A percentile compares a stretch with the other conserved stretches of the same genome.
phyloP scores from a whole-genome alignment of 2,797 vertebrate genomes.

The Schizopygopsis pylzovi region DNA sequence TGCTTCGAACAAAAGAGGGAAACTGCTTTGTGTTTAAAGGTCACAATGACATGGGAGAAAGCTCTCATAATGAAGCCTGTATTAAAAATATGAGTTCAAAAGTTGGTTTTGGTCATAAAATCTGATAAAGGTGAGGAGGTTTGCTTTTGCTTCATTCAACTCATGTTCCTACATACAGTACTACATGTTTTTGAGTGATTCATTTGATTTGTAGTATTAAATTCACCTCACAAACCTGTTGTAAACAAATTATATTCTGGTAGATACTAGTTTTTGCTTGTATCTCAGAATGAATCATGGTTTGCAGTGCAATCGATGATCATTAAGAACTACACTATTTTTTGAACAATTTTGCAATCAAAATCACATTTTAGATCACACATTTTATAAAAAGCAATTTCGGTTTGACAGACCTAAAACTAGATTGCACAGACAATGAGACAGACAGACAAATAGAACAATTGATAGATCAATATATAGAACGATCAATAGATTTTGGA shows the following conservation, averaged over 20 bases:
- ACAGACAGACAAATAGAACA: not conserved
- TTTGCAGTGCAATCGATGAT: not conserved
- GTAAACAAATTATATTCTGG: not conserved
- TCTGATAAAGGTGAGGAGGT: slow-evolving; percentile 1
- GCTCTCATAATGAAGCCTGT: not conserved
- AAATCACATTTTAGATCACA: not conserved
- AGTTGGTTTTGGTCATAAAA: not conserved
- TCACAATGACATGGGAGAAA: slow-evolving; percentile 4
- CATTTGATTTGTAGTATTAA: not conserved
- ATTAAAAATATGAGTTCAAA: slow-evolving; percentile 1
- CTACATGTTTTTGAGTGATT: not conserved
- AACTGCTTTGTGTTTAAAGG: slow-evolving; percentile 43
- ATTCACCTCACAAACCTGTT: not conserved
- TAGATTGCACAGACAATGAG: not conserved
- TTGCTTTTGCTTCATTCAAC: not conserved
- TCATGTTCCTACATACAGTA: not conserved
- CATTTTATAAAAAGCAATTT: not conserved
- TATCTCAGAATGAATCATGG: not conserved
- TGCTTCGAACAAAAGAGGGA: slow-evolving; percentile 23
- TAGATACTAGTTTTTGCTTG: not conserved
- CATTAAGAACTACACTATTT: not conserved
- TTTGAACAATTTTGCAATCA: not conserved
- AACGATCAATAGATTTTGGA: not conserved
- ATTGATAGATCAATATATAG: not conserved
- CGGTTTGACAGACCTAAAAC: too few species aligned